These are phyloP conservation scores for Urosaurus nigricauda DNA, from an alignment of 2,797 vertebrate species.

Conservation along the genomic window DNA sequence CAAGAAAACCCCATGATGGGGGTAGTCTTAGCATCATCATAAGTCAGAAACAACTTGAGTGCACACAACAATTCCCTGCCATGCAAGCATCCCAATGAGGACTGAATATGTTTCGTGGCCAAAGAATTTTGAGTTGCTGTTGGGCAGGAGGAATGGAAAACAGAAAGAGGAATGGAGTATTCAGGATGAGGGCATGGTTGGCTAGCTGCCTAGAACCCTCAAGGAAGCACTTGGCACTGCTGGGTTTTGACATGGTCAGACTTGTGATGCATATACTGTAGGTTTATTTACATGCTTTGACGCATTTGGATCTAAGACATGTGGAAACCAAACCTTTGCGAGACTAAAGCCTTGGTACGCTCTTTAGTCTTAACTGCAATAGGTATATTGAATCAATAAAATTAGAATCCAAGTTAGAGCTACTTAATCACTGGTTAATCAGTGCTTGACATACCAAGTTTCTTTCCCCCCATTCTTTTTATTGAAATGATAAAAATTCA, in stretches of 20 bases:
- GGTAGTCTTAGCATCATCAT: too few species aligned
- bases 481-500: too few species aligned
- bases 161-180: neutral
- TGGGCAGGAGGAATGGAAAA: neutral
- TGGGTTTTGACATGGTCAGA: neutral
- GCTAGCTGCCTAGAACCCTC: neutral
- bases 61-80: neutral
- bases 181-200: neutral
- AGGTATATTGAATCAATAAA: too few species aligned
- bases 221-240: neutral
- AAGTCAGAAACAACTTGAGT: too few species aligned
- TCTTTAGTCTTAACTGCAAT: too few species aligned
- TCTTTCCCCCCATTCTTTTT: too few species aligned
- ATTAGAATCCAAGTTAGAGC: too few species aligned
- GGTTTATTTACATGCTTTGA: neutral
- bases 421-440: too few species aligned
- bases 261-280: neutral
- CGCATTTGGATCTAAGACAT: neutral
- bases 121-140: neutral
- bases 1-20: too few species aligned
- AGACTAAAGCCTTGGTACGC: neutral
- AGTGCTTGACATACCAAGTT: too few species aligned
- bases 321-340: neutral
- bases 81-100: neutral
- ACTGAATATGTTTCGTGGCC: neutral